Base-by-base conservation (phyloP, 2,113 vertebrate genomes). In the Leucopsar rothschildi region DNA sequence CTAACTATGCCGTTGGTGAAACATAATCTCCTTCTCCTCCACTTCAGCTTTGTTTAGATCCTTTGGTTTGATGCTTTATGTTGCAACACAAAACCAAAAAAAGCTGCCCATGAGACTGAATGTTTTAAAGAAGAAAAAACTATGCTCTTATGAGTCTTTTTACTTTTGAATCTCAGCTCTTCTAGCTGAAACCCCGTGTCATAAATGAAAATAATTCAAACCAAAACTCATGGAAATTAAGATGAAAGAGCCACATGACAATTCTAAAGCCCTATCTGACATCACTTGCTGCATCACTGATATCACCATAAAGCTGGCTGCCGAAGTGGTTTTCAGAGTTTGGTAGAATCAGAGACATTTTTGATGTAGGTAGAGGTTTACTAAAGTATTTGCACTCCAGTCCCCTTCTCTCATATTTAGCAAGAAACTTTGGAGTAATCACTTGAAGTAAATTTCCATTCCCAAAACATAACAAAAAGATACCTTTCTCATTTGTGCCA, bases 401-500 rank as follows among this genome's bases (percentile, higher is more conserved):
- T 3, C 23, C 56, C 15, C 17, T 24, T 66, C 47, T 56, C 29
- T 86, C 31, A 22, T 27, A 28, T 11, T 78, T 55, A 68, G 37
- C 33, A 86, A 83, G 44, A 64, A 73, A 80, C 17, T 55, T 29
- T 2, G 13, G 27, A 80, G 28, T 33, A 77, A 61, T 29, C 78
- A 42, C 37, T 25, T 11, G 0, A 83, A 72, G 13, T 12, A 56
- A 82, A 90, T 49, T 73, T 83, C 16, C 52, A 68, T 71, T 65
- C 31, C 37, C 45, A 47, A 91, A 95, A 77, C 3, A 25, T 27
- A 82, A 81, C 29, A 73, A 92, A 86, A 78, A 78, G 45, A 89
- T 98, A 99, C 99, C 99, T 99, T 99, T 98, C 98, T 98, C 99
- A 99, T 99, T 97, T 99, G 99, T 97, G 98, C 98, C 97, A 99